Percentiles rank a stretch among this genome's conserved stretches.
Conservation (phyloP, 2,888 invertebrate genomes). For the Epicampocera succincta region DNA sequence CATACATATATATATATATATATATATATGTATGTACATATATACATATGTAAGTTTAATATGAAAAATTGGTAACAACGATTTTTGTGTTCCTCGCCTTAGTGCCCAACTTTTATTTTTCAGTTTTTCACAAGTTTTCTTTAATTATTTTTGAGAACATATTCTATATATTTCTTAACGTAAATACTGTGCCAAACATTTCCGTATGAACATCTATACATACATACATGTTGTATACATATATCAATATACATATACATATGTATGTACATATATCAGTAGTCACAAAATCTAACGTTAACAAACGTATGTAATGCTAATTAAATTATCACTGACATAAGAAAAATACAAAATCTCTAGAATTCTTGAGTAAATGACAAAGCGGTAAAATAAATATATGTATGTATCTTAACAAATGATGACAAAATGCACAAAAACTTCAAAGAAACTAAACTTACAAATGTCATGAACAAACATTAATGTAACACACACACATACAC, state of each 20-base stretch:
- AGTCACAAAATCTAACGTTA: constrained; percentile 36
- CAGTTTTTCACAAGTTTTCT: too few relatives aligned
- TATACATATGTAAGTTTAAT: too few relatives aligned
- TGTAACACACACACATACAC: background rate
- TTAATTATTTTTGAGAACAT: too few relatives aligned
- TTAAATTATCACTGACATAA: constrained; percentile 64
- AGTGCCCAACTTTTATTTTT: too few relatives aligned
- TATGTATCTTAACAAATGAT: constrained; percentile 44
- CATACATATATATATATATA: too few relatives aligned
- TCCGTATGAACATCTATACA: background rate
- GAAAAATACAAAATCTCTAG: constrained; percentile 11
- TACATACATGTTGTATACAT: background rate
- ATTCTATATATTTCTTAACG: too few relatives aligned
- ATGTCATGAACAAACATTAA: constrained; percentile 21
- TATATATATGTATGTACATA: too few relatives aligned
- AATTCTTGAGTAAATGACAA: constrained; percentile 45
- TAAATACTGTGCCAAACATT: too few relatives aligned
- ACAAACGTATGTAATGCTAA: constrained; percentile 58
- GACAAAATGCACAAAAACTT: constrained; percentile 55
- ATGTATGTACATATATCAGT: constrained; percentile 3
- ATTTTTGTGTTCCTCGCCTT: too few relatives aligned
- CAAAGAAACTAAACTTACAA: constrained; percentile 12
- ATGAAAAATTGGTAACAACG: too few relatives aligned
- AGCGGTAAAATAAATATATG: constrained; percentile 15
- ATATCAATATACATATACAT: background rate